Conservation (phyloP, 2,797 vertebrate genomes). For the Fundulus diaphanus region DNA sequence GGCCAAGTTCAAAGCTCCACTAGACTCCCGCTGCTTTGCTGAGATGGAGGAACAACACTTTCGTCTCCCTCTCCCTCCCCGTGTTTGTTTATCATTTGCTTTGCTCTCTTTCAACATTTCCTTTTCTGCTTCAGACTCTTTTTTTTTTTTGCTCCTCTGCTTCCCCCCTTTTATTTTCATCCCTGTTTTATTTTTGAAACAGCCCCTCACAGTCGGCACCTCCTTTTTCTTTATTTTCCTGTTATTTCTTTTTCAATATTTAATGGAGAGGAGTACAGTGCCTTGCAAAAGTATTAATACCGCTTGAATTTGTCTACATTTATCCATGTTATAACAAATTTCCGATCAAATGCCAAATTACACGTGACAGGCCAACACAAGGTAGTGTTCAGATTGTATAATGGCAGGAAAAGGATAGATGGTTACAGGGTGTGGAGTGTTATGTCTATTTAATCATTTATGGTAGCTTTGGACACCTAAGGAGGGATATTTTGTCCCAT, state of each 20-base stretch:
- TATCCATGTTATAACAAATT: neutral
- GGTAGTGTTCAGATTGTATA: neutral
- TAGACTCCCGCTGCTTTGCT: conserved; percentile 88
- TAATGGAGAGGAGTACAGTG: conserved; percentile 22
- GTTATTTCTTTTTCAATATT: conserved; percentile 34
- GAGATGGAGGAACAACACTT: conserved; percentile 85
- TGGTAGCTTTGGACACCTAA: too few species aligned
- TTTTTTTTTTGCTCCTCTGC: conserved; percentile 14
- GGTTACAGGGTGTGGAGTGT: neutral
- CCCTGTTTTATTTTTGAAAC: conserved; percentile 29
- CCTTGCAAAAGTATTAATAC: neutral
- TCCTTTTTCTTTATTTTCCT: conserved; percentile 11
- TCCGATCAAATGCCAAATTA: too few species aligned
- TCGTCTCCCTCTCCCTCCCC: conserved; percentile 74
- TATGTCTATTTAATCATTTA: too few species aligned
- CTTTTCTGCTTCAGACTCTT: conserved; percentile 38
- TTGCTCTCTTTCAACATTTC: conserved; percentile 53
- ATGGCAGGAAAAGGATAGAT: neutral
- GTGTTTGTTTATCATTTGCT: conserved; percentile 73
- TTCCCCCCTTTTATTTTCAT: conserved; percentile 33
- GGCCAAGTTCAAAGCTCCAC: conserved; percentile 92
- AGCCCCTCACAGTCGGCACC: conserved; percentile 13
- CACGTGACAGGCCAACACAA: neutral
- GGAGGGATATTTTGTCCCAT: too few species aligned
- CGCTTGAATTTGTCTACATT: conserved; percentile 10